Evolutionary conservation across 2,888 invertebrate species (phyloP).

Genomic region (Aspidiotus rigidus): DNA sequence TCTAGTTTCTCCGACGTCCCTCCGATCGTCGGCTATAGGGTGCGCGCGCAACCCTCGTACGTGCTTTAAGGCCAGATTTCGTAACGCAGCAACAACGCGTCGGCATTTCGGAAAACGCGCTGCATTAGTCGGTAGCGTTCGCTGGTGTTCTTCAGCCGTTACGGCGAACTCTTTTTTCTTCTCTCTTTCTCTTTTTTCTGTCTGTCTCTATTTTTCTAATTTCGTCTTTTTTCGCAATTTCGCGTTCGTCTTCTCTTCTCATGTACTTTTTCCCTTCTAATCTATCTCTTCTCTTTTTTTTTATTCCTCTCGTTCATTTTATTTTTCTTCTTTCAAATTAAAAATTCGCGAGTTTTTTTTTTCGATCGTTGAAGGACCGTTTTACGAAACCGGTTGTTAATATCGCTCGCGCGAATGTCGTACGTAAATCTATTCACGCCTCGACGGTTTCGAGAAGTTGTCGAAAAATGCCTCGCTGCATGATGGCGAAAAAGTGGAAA

Average conservation of each 20-base stretch:
- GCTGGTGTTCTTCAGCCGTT: constrained; percentile 30
- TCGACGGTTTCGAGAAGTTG: background rate
- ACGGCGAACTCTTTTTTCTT: constrained; percentile 20
- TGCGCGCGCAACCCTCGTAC: constrained; percentile 13
- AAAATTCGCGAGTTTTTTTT: constrained; percentile 3
- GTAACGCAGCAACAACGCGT: constrained; percentile 28
- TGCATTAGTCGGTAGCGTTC: constrained; percentile 27
- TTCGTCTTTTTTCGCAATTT: constrained; percentile 10
- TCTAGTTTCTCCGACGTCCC: constrained; percentile 28
- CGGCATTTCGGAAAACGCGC: constrained; percentile 29
- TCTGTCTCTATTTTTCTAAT: constrained; percentile 7
- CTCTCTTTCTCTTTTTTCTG: constrained; percentile 18
- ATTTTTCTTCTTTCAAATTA: constrained; percentile 3
- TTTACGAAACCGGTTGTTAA: constrained; percentile 6
- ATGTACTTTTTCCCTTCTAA: constrained; percentile 9
- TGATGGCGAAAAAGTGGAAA: constrained; percentile 95
- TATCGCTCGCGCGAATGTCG: constrained; percentile 1
- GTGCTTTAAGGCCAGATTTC: constrained; percentile 27
- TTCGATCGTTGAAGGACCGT: constrained; percentile 1
- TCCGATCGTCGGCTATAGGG: background rate
- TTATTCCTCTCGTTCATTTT: background rate
- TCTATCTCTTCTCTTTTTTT: constrained; percentile 11
- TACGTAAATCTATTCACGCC: background rate
- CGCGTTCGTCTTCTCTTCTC: constrained; percentile 1
- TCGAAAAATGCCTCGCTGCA: constrained; percentile 75